Evolutionary conservation across 2,797 vertebrate species (phyloP).

Genomic region (Gallirallus australis): DNA sequence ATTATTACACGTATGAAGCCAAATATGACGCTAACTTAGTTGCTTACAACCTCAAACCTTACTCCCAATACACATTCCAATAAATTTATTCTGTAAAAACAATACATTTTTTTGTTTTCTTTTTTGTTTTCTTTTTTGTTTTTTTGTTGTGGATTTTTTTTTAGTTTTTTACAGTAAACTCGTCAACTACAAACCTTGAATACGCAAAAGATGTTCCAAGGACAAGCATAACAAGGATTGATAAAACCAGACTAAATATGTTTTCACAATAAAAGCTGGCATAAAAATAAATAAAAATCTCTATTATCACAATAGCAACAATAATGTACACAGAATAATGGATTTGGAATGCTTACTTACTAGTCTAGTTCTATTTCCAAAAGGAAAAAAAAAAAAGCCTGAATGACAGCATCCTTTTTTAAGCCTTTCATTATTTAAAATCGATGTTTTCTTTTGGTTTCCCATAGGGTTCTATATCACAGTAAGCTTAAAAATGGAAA

Average conservation of each 20-base stretch:
- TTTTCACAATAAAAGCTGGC: conserved; percentile 85
- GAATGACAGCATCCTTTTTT: conserved; percentile 75
- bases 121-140: conserved; percentile 71
- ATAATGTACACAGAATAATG: conserved; percentile 85
- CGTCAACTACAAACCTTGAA: conserved; percentile 94
- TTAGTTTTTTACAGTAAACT: conserved; percentile 89
- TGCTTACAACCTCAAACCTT: conserved; percentile 84
- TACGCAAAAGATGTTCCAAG: conserved; percentile 88
- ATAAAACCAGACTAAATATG: conserved; percentile 84
- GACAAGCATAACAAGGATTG: conserved; percentile 87
- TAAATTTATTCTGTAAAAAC: conserved; percentile 99
- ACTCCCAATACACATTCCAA: conserved; percentile 90
- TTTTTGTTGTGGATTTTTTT: conserved; percentile 71
- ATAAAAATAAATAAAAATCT: conserved; percentile 92
- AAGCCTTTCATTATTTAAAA: conserved; percentile 73
- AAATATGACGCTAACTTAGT: conserved; percentile 82
- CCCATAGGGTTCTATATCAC: conserved; percentile 75
- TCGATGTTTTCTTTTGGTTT: conserved; percentile 75
- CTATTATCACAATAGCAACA: conserved; percentile 87
- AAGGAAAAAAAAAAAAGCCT: conserved; percentile 75
- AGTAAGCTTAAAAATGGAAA: conserved; percentile 75
- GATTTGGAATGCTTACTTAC: conserved; percentile 78
- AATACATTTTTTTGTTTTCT: conserved; percentile 86
- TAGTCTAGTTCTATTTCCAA: conserved; percentile 80
- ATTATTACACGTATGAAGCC: conserved; percentile 84